phyloP scores from a whole-genome alignment of 2,113 vertebrate species.

The Labrus mixtus region DNA sequence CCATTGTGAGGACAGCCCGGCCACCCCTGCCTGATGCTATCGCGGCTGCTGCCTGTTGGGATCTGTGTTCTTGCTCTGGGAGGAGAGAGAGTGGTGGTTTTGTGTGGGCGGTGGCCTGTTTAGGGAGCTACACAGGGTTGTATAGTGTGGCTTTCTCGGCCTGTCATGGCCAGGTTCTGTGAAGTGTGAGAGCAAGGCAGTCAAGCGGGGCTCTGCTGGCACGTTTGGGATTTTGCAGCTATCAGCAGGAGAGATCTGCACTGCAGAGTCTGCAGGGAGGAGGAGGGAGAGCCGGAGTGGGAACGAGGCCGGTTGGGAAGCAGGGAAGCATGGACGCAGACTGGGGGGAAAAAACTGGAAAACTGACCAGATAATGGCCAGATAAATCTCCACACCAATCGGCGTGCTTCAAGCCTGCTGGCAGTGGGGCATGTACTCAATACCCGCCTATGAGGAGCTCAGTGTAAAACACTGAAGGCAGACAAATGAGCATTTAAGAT shows the following conservation, averaged over 20 bases:
- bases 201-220: constrained; percentile 64
- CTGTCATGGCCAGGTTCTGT: constrained; percentile 51
- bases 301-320: constrained; percentile 40
- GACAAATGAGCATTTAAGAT: constrained; percentile 29
- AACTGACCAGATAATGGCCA: constrained; percentile 23
- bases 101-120: constrained; percentile 33
- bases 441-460: constrained; percentile 4
- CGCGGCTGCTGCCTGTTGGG: not conserved
- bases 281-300: constrained; percentile 43
- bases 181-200: constrained; percentile 56
- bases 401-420: not conserved
- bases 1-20: constrained; percentile 13
- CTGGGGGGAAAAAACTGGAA: constrained; percentile 33
- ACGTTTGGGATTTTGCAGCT: constrained; percentile 77
- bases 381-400: constrained; percentile 43
- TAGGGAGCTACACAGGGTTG: constrained; percentile 18
- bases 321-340: constrained; percentile 42
- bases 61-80: constrained; percentile 6
- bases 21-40: constrained; percentile 1
- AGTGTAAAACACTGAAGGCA: constrained; percentile 16
- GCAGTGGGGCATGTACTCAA: constrained; percentile 14
- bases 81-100: not conserved
- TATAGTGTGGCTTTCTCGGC: constrained; percentile 25
- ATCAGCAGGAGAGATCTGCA: constrained; percentile 84
- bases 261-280: constrained; percentile 78